Evolutionary conservation across 1,140 invertebrate species (phyloP).

Genomic region (Venturia canescens): DNA sequence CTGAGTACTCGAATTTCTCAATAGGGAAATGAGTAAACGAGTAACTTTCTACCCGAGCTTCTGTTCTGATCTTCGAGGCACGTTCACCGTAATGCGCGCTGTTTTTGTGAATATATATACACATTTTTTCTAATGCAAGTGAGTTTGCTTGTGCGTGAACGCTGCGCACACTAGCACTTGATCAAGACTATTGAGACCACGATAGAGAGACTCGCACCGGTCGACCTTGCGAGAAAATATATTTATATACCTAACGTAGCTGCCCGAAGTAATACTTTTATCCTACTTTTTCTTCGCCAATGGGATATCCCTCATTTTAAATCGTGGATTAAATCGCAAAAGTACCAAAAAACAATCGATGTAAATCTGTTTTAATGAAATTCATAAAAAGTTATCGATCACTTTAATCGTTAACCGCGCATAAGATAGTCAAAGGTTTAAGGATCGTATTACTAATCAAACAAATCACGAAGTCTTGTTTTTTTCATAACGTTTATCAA

Average conservation of each 20-base stretch:
- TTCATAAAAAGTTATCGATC: not conserved
- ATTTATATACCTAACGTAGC: slow-evolving; percentile 42
- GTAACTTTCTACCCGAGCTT: slow-evolving; percentile 51
- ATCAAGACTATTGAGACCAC: slow-evolving; percentile 33
- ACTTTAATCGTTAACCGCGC: too few relatives aligned
- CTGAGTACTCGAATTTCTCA: not conserved
- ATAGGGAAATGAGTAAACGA: slow-evolving; percentile 42
- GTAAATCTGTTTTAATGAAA: not conserved
- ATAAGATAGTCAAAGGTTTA: too few relatives aligned
- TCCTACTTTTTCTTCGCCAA: slow-evolving; percentile 25
- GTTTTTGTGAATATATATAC: not conserved
- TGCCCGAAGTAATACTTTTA: slow-evolving; percentile 30
- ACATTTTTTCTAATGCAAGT: not conserved
- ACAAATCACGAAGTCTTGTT: too few relatives aligned
- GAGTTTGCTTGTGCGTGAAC: slow-evolving; percentile 20
- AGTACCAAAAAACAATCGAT: not conserved
- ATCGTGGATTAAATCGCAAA: not conserved
- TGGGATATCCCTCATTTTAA: slow-evolving; percentile 32
- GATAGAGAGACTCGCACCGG: slow-evolving; percentile 47
- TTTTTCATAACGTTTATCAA: too few relatives aligned
- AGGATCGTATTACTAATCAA: too few relatives aligned
- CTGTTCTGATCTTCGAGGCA: slow-evolving; percentile 25
- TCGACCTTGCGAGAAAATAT: slow-evolving; percentile 56
- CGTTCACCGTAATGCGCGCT: not conserved
- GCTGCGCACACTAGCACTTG: slow-evolving; percentile 25